Evolutionary conservation across 1,140 invertebrate species (phyloP), one percentile per base, ranked within the genome.

Genomic region (Nomia melanderi): DNA sequence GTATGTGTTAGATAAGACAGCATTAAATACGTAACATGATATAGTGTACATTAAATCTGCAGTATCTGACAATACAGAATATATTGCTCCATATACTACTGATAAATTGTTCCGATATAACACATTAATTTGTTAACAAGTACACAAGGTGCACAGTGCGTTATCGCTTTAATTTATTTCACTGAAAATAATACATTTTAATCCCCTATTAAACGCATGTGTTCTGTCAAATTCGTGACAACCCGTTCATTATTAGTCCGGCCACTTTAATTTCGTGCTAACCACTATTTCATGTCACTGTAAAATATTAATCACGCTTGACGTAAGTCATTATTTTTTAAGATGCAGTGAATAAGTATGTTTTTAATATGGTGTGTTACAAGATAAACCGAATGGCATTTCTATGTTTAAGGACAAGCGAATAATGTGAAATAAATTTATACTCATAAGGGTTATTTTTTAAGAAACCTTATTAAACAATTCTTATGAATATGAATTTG

Each of bases 151-250:
- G 23, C 44, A 33, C 9, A 17, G n/a, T 50, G 47, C 29, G 33
- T 53, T 44, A 66, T 66, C 7, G 64, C 64, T 66, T 31, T 66
- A 53, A 66, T 66, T 53, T 66, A 29, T 66, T 66, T 9, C 12
- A 14, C 64, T 7, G 64, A n/a, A 66, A 66, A 53, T 66, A 66
- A 66, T 53, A 47, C 47, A 66, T 66, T 66, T 66, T 66, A 66
- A 66, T 66, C 29, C 29, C 12, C 64, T 29, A 66, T 66, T 66
- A 66, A 66, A 33, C 11, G 44, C 47, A 23, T 31, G 17, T 66
- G n/a, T 66, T 53, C 64, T 66, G 47, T 66, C 64, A 66, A 53
- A 66, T 50, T 20, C 29, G 36, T 11, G 62, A 64, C 25, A 27
- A 64, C 12, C 47, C 62, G 62, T 64, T 64, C 25, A 41, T 64